These are phyloP conservation scores for Fissipunctia ypsillon DNA, from an alignment of 2,888 invertebrate species.

Conservation along the genomic window DNA sequence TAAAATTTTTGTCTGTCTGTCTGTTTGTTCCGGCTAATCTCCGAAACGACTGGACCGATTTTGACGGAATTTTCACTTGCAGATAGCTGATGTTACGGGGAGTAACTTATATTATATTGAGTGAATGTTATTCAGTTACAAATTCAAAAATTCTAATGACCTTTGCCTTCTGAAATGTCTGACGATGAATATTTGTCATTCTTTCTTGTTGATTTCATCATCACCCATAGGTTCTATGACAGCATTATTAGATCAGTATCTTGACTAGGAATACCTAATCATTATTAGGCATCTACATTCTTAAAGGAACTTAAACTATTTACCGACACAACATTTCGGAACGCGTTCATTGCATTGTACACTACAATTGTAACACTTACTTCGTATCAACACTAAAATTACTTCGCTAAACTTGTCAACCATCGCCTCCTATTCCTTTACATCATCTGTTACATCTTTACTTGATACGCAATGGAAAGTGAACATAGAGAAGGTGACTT, in stretches of 20 bases:
- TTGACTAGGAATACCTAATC: not conserved
- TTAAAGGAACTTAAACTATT: no score
- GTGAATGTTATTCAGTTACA: no score
- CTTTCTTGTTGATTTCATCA: not conserved
- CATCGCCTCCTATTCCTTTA: slow-evolving; percentile 5
- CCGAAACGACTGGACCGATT: no score
- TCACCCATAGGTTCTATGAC: not conserved
- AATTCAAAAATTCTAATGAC: not conserved
- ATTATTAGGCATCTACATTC: not conserved
- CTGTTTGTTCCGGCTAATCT: no score
- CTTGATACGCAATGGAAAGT: slow-evolving; percentile 45
- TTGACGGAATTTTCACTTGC: no score
- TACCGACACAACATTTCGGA: slow-evolving; percentile 38
- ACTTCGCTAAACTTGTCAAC: not conserved
- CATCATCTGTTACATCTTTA: not conserved
- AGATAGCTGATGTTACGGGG: no score
- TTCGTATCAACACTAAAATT: not conserved
- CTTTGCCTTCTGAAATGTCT: not conserved
- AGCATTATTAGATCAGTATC: not conserved
- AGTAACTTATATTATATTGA: no score
- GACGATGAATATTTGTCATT: not conserved
- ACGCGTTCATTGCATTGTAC: slow-evolving; percentile 21
- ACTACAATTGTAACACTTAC: slow-evolving; percentile 12
- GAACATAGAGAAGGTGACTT: not conserved
- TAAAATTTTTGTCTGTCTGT: no score